Base-by-base conservation (phyloP, 1,140 invertebrate genomes). In the Hyles vespertilio region DNA sequence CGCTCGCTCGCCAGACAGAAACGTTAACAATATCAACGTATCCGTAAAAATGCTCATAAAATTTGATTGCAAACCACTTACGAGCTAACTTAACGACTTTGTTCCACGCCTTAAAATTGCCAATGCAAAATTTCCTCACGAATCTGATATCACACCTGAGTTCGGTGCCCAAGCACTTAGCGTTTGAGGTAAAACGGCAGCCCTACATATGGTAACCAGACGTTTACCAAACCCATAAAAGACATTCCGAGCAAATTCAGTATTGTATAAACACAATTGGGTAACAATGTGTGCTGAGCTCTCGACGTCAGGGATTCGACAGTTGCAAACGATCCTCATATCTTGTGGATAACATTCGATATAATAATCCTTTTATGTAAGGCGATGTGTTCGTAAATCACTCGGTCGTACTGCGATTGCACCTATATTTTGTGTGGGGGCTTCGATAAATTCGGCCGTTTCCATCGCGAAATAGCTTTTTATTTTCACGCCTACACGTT, bases 311-410 rank as follows among this genome's bases (percentile, higher is more conserved):
- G 53, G 40, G 52, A 43, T 32, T 36, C 47, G 43, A 22, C 56
- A 51, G 32, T 59, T 59, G 53, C 49, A 59, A 64, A 64, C 44
- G 45, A 56, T 49, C 45, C 55, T 59, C 55, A 59, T 59, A 64
- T 49, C 56, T 64, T 53, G 57, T 40, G 50, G 59, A 51, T 59
- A 64, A 11, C 48, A 45, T 12, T 57, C 58, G 65, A 70, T 65
- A 68, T 66, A 63, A 50, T 72, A 71, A 78, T 75, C 65, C 72
- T 70, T 79, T 79, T 79, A 81, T 81, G 70, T 63, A 68, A 67
- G 62, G 49, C 62, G 62, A 70, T 63, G 67, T 46, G 61, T 54
- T 56, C 65, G 69, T 80, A 77, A 74, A 78, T 78, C 75, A 78
- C 63, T 59, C 69, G 51, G 50, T 58, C 62, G 63, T 55, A 54